These are phyloP conservation scores for Polyommatus iphigenia DNA, from an alignment of 2,888 invertebrate genomes.

Conservation along the genomic window DNA sequence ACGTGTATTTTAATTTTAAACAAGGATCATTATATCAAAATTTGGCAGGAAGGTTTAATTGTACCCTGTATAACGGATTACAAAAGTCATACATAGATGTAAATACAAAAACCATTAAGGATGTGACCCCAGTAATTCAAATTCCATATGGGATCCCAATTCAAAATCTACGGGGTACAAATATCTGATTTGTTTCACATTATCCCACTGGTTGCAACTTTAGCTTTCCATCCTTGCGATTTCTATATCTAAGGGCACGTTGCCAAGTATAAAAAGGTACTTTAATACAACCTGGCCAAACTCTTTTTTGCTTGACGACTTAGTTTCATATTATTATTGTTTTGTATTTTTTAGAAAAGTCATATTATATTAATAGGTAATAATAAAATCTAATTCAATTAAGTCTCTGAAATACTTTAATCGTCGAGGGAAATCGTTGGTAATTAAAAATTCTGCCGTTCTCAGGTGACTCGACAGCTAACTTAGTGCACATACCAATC, in stretches of 20 bases:
- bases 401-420: background rate
- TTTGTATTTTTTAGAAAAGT: background rate
- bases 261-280: background rate
- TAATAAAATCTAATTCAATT: background rate
- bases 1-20: too few species aligned
- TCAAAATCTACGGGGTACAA: background rate
- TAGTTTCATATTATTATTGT: too few species aligned
- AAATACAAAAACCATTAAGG: background rate
- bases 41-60: too few species aligned
- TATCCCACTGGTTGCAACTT: background rate
- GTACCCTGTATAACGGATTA: too few species aligned
- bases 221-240: background rate
- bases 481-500: background rate
- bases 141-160: background rate
- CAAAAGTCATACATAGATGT: background rate
- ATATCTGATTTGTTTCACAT: conserved; percentile 3
- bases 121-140: background rate
- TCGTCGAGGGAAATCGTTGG: conserved; percentile 4
- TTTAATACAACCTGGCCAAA: background rate
- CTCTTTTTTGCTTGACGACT: too few species aligned
- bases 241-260: background rate
- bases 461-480: conserved; percentile 7
- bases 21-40: too few species aligned
- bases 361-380: background rate
- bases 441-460: background rate